Conservation (phyloP, 2,797 vertebrate genomes). For the Fundulus diaphanus region DNA sequence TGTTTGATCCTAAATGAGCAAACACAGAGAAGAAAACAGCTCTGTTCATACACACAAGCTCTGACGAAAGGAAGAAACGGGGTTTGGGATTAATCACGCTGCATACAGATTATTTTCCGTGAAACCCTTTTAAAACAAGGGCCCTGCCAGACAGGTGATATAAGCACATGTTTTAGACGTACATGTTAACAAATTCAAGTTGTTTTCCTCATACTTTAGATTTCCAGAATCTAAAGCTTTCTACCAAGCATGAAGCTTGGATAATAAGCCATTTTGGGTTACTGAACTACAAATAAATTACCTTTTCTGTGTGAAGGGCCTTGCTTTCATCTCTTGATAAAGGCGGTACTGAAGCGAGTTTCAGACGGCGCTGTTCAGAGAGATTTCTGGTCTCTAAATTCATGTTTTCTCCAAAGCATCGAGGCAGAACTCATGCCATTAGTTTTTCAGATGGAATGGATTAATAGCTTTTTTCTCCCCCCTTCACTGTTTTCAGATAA, state of each 20-base stretch:
- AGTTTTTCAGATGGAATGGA: conserved; percentile 38
- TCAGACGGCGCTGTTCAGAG: conserved; percentile 1
- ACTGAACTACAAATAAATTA: conserved; percentile 9
- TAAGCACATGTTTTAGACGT: background rate
- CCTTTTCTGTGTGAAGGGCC: conserved; percentile 4
- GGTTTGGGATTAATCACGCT: conserved; percentile 76
- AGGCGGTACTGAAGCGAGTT: conserved; percentile 12
- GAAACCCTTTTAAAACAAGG: conserved; percentile 29
- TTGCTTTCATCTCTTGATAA: conserved; percentile 27
- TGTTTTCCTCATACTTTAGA: conserved; percentile 2
- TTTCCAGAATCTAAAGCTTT: background rate
- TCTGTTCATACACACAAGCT: conserved; percentile 84
- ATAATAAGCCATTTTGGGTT: background rate
- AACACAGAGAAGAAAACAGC: conserved; percentile 94
- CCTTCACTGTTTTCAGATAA: conserved; percentile 42
- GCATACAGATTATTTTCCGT: conserved; percentile 65
- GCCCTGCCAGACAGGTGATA: conserved; percentile 38
- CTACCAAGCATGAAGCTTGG: background rate
- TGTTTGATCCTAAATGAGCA: conserved; percentile 99
- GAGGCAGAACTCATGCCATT: conserved; percentile 40
- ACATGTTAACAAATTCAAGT: background rate
- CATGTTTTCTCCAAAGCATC: conserved; percentile 33
- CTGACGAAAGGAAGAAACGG: conserved; percentile 72
- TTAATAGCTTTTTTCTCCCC: conserved; percentile 42
- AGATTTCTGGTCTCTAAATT: conserved; percentile 45